Base-by-base conservation (phyloP, 2,797 vertebrate species). In the Poeciliopsis infans region DNA sequence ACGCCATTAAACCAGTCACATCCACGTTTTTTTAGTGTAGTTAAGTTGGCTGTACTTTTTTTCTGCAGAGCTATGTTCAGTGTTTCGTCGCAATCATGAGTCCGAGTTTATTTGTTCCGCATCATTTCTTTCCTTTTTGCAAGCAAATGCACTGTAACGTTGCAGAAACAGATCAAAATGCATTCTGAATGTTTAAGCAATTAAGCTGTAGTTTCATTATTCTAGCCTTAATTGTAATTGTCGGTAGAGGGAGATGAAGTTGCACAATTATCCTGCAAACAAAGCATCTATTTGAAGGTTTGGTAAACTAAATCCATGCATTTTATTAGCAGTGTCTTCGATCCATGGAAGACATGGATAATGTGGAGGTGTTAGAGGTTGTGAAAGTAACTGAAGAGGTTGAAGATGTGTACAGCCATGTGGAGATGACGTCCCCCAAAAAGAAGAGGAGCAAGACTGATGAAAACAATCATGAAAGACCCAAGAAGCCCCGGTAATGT, bases 401-500 rank as follows among this genome's bases (percentile, higher is more conserved):
- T 85, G 97, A 98, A 88, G 95, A 93, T 89, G 93, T 94, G 89
- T 97, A 96, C 87, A 95, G 92, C 7, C 95, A 96, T 0, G 68
- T 96, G 0, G 97, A 97, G 36, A 94, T 95, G 0, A 94, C 96
- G 28, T 95, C 96, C 2, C 94, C 95, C n/a, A 98, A 97, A 95
- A 98, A 97, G 95, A 98, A 97, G 84, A 97, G 96, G 79, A 96
- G 95, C 76, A 98, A 96, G 95, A 79, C 87, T 78, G 85, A 95
- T 74, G 91, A 91, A 47, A 97, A 97, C 79, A 93, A 91, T 43
- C 92, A 92, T 55, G 97, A 97, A 85, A 97, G 96, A 91, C 93
- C 95, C 31, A 99, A 98, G 93, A 99, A 98, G 79, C 98, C 98
- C 49, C 96, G 98, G 98, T 99, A 86, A 79, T 51, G 6, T 16